phyloP scores from a whole-genome alignment of 2,888 invertebrate genomes.

The Dendrolimus pini region DNA sequence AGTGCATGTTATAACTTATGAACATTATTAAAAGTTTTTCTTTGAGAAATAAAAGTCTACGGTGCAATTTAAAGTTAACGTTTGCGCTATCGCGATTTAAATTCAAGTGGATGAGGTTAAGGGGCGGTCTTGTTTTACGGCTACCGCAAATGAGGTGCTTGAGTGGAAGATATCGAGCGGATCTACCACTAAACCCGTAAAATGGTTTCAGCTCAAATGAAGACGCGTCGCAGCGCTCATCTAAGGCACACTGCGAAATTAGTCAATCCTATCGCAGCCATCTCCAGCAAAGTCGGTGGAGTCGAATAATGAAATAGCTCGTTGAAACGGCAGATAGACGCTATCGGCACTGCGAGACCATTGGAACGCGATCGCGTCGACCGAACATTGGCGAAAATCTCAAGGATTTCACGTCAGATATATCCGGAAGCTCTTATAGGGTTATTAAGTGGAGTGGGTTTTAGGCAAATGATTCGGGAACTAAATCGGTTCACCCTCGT shows the following conservation, averaged over 20 bases:
- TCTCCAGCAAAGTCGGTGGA: slow-evolving; percentile 51
- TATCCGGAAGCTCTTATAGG: slow-evolving; percentile 53
- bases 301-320: slow-evolving; percentile 73
- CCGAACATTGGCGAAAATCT: slow-evolving; percentile 57
- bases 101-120: slow-evolving; percentile 37
- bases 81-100: slow-evolving; percentile 40
- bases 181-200: slow-evolving; percentile 55
- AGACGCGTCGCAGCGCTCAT: slow-evolving; percentile 45
- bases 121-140: slow-evolving; percentile 31
- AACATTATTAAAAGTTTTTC: slow-evolving; percentile 47
- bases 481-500: slow-evolving; percentile 53
- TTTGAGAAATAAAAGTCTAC: slow-evolving; percentile 32
- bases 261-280: slow-evolving; percentile 65
- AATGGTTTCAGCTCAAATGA: slow-evolving; percentile 59
- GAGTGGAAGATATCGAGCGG: slow-evolving; percentile 48
- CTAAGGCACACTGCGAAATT: slow-evolving; percentile 62
- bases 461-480: slow-evolving; percentile 64
- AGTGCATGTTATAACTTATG: slow-evolving; percentile 42
- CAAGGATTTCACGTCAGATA: slow-evolving; percentile 66
- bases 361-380: slow-evolving; percentile 43
- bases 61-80: slow-evolving; percentile 42
- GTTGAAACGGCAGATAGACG: slow-evolving; percentile 48
- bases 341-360: slow-evolving; percentile 46
- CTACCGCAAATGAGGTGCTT: slow-evolving; percentile 63
- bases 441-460: slow-evolving; percentile 73